phyloP scores from a whole-genome alignment of 2,797 vertebrate genomes.

The Microhierax caerulescens region DNA sequence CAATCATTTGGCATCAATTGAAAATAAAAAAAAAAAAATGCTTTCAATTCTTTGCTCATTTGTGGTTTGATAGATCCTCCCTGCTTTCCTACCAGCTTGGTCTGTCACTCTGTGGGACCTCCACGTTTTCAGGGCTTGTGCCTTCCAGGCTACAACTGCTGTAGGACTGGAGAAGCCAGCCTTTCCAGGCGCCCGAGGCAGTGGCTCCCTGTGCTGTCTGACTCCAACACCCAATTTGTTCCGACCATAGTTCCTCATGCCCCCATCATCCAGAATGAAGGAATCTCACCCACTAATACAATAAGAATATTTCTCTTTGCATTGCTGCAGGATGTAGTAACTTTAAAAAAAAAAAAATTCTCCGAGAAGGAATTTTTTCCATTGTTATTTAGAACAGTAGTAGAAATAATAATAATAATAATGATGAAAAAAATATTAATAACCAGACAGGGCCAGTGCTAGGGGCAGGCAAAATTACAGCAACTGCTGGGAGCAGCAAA shows the following conservation, averaged over 20 bases:
- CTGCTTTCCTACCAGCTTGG: neutral
- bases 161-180: neutral
- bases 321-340: neutral
- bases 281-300: neutral
- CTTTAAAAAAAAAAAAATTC: neutral
- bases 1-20: constrained; percentile 22
- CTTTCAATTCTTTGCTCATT: constrained; percentile 20
- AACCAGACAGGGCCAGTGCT: neutral
- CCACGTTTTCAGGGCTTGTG: neutral
- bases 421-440: neutral
- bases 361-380: neutral
- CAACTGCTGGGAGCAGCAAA: neutral
- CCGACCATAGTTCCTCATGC: rapidly evolving
- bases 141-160: neutral
- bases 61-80: constrained; percentile 41
- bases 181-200: neutral
- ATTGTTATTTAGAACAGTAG: neutral
- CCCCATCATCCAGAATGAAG: neutral
- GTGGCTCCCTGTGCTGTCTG: neutral
- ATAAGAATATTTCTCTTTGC: neutral
- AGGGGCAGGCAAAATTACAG: neutral
- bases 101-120: neutral
- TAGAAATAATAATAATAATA: neutral
- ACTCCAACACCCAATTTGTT: neutral
- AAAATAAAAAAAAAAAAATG: neutral